Evolutionary conservation across 2,888 invertebrate species (phyloP).

Genomic region (Oxycera nigricornis): DNA sequence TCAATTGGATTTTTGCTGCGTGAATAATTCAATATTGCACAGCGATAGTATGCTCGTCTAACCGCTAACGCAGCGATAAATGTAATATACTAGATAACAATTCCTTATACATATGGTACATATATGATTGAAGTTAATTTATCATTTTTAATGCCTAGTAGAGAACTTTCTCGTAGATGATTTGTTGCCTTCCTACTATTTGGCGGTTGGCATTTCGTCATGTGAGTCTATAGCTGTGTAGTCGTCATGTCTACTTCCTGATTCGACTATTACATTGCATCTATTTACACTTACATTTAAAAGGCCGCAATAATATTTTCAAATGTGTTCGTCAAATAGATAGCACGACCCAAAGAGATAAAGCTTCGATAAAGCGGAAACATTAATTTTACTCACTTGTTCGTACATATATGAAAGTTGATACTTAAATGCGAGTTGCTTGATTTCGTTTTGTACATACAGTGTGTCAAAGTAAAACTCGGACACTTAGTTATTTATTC

Average conservation of each 20-base stretch:
- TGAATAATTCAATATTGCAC: not conserved
- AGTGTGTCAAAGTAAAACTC: not conserved
- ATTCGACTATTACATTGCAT: not conserved
- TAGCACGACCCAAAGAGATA: slow-evolving; percentile 16
- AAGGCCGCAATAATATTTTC: not conserved
- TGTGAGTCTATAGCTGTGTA: slow-evolving; percentile 9
- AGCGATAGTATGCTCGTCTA: no score
- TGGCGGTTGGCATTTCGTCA: not conserved
- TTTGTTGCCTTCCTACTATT: not conserved
- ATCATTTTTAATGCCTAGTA: not conserved
- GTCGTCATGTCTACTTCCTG: slow-evolving; percentile 9
- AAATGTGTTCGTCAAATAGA: not conserved
- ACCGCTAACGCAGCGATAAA: not conserved
- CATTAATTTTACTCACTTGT: slow-evolving; percentile 34
- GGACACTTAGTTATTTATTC: no score
- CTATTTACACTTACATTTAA: not conserved
- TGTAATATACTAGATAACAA: not conserved
- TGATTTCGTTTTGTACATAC: slow-evolving; percentile 3
- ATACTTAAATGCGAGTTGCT: slow-evolving; percentile 8
- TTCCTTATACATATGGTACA: not conserved
- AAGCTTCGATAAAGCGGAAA: slow-evolving; percentile 33
- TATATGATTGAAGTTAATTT: not conserved
- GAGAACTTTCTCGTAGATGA: slow-evolving; percentile 1
- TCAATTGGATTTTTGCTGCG: slow-evolving; percentile 26
- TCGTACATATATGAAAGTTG: not conserved